Base-by-base conservation (phyloP, 2,888 invertebrate genomes). In the Urechis unicinctus region DNA sequence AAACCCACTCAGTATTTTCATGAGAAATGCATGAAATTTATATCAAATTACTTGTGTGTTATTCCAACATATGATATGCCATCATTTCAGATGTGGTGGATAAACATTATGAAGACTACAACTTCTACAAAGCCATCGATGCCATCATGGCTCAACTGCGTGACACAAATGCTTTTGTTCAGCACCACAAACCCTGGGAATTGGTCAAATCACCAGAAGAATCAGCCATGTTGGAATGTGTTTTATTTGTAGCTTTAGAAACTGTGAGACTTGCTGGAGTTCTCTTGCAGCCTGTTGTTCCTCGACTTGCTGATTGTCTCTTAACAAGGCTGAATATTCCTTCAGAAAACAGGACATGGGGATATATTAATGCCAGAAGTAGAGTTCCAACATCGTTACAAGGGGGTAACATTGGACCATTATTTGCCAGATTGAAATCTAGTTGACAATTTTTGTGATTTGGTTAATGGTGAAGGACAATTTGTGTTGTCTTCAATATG, bases 111-210 rank as follows among this genome's bases (percentile, higher is more conserved):
- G 80, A 83, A 51, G 82, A 85, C 58, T 87, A 85, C 70, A 86
- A 89, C 67, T 88, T 92, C 79, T 88, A 93, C 81, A 86, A 86
- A 78, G 91, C 85, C 0, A 85, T 89, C 0, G 91, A 94, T 72
- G 81, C 83, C 0, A 84, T 89, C 0, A 86, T 94, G 77, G 80
- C 83, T 13, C 83, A 85, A 0, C 79, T 95, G 13, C 88, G 88
- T 69, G 79, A 84, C 29, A 86, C 89, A 22, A 97, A 98, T 81
- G 80, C 85, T 58, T 90, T 94, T 82, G 87, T 97, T 68, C 89
- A 95, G 70, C 81, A 85, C 2, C 83, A 86, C 66, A 86, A 88
- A 74, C 96, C 96, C 0, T 98, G 97, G 97, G 84, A 86, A 64
- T 81, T 96, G 57, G 84, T 82, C 53, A 88, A 89, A 69, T 64